phyloP scores from a whole-genome alignment of 64 coral and sea anemone species.

The Actinia equina region DNA sequence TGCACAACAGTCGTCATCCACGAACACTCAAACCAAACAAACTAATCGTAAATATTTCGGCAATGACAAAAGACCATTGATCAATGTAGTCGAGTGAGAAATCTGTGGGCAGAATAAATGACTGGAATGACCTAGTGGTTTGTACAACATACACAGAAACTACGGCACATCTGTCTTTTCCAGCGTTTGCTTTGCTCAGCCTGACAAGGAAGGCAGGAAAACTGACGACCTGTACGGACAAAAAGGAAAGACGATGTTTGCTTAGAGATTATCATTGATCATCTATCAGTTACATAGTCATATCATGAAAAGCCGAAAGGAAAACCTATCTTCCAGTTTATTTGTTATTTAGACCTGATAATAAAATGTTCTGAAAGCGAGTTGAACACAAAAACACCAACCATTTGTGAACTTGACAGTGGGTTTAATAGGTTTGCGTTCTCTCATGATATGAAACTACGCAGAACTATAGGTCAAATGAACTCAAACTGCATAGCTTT shows the following conservation, averaged over 20 bases:
- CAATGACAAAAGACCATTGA: not conserved
- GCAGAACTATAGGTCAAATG: too few relatives aligned
- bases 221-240: not conserved
- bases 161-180: conserved; percentile 12
- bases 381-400: not conserved
- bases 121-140: not conserved
- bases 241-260: not conserved
- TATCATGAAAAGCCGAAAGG: not conserved
- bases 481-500: too few relatives aligned
- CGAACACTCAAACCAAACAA: not conserved
- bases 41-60: not conserved
- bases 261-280: not conserved
- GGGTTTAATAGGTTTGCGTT: too few relatives aligned
- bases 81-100: not conserved
- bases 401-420: too few relatives aligned
- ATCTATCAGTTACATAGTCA: not conserved
- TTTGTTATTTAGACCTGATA: not conserved
- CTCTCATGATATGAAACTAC: too few relatives aligned
- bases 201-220: not conserved
- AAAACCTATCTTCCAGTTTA: not conserved
- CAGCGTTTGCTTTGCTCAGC: not conserved
- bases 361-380: not conserved
- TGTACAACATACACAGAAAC: not conserved
- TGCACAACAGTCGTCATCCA: not conserved
- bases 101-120: not conserved